These are phyloP conservation scores for Eudorcas thomsonii DNA, from an alignment of 2,113 vertebrate genomes.

Conservation along the genomic window DNA sequence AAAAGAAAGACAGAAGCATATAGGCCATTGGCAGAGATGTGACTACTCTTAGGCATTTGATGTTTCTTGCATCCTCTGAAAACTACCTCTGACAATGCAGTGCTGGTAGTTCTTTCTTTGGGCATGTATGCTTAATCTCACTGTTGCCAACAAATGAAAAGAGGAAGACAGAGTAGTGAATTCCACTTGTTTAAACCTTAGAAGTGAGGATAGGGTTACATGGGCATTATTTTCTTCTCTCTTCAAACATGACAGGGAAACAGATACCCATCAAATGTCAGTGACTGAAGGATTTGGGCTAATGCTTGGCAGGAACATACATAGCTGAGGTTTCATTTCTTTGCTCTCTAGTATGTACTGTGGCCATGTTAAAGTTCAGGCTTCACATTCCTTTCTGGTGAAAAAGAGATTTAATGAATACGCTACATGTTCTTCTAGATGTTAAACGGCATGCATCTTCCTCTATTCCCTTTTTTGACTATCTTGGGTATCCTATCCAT, in stretches of 20 bases:
- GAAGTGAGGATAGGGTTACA: conserved; percentile 37
- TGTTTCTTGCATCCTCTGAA: background rate
- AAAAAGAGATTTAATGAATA: conserved; percentile 59
- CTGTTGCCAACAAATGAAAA: background rate
- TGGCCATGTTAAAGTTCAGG: conserved; percentile 58
- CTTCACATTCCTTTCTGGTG: conserved; percentile 63
- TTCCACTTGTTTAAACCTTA: conserved; percentile 7
- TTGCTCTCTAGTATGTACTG: conserved; percentile 56
- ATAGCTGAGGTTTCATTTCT: conserved; percentile 57
- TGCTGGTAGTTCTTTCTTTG: background rate
- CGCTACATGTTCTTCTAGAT: conserved; percentile 65
- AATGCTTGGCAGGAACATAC: conserved; percentile 45
- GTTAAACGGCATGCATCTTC: conserved; percentile 55
- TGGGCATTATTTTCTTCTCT: conserved; percentile 41
- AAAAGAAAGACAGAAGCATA: background rate
- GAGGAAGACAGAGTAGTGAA: background rate
- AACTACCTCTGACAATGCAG: background rate
- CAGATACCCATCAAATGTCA: conserved; percentile 24
- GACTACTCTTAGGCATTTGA: background rate
- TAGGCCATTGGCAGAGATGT: background rate
- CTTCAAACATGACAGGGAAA: conserved; percentile 53
- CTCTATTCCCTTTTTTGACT: conserved; percentile 69
- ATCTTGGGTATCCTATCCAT: background rate
- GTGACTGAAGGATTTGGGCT: conserved; percentile 35
- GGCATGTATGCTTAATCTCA: background rate